Percentiles rank a stretch among this genome's conserved stretches.
These are phyloP conservation scores for Ctenopoma kingsleyae DNA, from an alignment of 2,797 vertebrate genomes.

Conservation along the genomic window DNA sequence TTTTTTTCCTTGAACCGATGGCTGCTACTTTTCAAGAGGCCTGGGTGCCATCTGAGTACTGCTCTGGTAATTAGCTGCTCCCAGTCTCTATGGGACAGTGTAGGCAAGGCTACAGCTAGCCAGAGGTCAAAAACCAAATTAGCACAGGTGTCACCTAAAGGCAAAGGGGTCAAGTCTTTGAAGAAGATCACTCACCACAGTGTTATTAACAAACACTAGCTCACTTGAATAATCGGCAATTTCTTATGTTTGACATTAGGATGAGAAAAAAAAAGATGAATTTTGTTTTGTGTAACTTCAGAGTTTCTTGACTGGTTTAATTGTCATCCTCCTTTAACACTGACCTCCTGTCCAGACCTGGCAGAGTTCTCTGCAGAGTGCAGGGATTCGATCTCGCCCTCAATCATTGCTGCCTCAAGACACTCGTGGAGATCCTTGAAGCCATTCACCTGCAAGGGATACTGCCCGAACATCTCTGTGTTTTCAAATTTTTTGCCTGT, in stretches of 20 bases:
- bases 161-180: conserved; percentile 29
- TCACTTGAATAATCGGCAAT: neutral
- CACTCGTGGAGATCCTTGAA: conserved; percentile 99
- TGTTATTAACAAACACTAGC: neutral
- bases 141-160: conserved; percentile 41
- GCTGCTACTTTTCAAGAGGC: conserved; percentile 39
- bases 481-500: conserved; percentile 99
- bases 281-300: neutral
- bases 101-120: conserved; percentile 34
- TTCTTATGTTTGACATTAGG: neutral
- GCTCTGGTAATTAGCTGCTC: conserved; percentile 60
- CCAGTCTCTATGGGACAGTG: conserved; percentile 55
- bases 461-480: conserved; percentile 98
- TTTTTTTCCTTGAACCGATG: neutral
- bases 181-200: conserved; percentile 25
- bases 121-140: conserved; percentile 59
- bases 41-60: conserved; percentile 47
- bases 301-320: neutral
- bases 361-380: conserved; percentile 97
- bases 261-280: neutral
- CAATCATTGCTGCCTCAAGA: conserved; percentile 98
- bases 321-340: conserved; percentile 49
- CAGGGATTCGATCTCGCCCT: conserved; percentile 98
- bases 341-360: conserved; percentile 97
- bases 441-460: conserved; percentile 97